A percentile compares a stretch with the other conserved stretches of the same genome.
These are phyloP conservation scores for Phaedon cochleariae DNA, from an alignment of 2,888 invertebrate genomes.

Conservation along the genomic window DNA sequence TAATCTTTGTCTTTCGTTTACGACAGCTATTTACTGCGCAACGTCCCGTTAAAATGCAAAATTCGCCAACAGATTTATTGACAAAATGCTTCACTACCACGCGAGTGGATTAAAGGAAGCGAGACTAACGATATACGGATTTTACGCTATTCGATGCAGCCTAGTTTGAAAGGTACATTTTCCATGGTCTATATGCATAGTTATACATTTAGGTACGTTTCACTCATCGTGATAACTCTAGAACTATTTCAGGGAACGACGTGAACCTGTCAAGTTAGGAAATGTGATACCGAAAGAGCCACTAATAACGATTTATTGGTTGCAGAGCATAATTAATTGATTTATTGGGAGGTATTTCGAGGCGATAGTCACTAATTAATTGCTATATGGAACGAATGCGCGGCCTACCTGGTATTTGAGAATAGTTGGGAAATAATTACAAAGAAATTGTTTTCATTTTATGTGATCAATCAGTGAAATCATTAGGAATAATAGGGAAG, in stretches of 20 bases:
- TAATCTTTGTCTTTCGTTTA: slow-evolving; percentile 12
- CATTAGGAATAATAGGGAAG: no score
- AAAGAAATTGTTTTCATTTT: not conserved
- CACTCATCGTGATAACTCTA: not conserved
- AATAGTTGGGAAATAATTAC: not conserved
- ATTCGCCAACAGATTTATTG: slow-evolving; percentile 38
- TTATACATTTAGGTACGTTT: slow-evolving; percentile 1
- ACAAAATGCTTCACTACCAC: slow-evolving; percentile 32
- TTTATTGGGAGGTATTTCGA: not conserved
- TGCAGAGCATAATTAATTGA: not conserved
- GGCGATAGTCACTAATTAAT: not conserved
- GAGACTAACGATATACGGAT: slow-evolving; percentile 31
- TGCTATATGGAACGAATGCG: not conserved
- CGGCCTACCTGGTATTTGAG: not conserved
- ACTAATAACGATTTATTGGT: not conserved
- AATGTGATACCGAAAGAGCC: not conserved
- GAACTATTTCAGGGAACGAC: not conserved
- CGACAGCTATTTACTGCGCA: slow-evolving; percentile 22
- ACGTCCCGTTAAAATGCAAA: slow-evolving; percentile 31
- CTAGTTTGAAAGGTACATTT: slow-evolving; percentile 4
- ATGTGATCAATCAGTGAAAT: no score
- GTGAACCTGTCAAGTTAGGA: not conserved
- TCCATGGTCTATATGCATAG: slow-evolving; percentile 14
- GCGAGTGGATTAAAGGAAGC: slow-evolving; percentile 27
- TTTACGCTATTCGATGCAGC: slow-evolving; percentile 20